Percentiles rank a stretch among this genome's conserved stretches.
Conservation (phyloP, 1,140 invertebrate species). For the Leptinotarsa defecta region DNA sequence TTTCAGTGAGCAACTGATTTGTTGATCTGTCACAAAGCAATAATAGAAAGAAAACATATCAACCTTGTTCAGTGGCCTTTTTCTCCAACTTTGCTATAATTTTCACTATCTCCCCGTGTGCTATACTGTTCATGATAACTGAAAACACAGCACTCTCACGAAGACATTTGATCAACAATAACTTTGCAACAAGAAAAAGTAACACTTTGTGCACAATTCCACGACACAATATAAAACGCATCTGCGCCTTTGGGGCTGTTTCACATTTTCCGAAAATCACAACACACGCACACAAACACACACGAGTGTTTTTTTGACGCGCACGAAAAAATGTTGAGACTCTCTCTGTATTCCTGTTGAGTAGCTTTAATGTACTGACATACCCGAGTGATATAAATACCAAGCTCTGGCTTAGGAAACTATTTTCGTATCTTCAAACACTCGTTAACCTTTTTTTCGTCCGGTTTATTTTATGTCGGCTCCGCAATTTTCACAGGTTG, state of each 20-base stretch:
- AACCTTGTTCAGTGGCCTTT: slow-evolving; percentile 4
- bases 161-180: slow-evolving; percentile 16
- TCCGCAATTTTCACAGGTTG: slow-evolving; percentile 1
- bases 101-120: slow-evolving; percentile 22
- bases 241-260: slow-evolving; percentile 6
- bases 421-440: slow-evolving; percentile 17
- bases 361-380: slow-evolving; percentile 8
- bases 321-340: slow-evolving; percentile 1
- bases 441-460: slow-evolving; percentile 17
- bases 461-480: slow-evolving; percentile 1
- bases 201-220: slow-evolving; percentile 18
- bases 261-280: slow-evolving; percentile 8
- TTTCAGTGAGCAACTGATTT: too few species aligned
- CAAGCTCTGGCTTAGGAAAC: slow-evolving; percentile 12
- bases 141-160: slow-evolving; percentile 14
- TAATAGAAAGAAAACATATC: neutral
- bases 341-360: neutral
- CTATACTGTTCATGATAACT: slow-evolving; percentile 19
- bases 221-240: slow-evolving; percentile 21
- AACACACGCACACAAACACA: neutral
- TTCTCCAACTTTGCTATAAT: slow-evolving; percentile 24
- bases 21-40: too few species aligned
- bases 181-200: slow-evolving; percentile 8
- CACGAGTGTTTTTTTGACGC: neutral
- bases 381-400: slow-evolving; percentile 24